Percentiles rank a stretch among this genome's conserved stretches.
Evolutionary conservation across 2,113 vertebrate species (phyloP).

Genomic region (Pardalotus punctatus): DNA sequence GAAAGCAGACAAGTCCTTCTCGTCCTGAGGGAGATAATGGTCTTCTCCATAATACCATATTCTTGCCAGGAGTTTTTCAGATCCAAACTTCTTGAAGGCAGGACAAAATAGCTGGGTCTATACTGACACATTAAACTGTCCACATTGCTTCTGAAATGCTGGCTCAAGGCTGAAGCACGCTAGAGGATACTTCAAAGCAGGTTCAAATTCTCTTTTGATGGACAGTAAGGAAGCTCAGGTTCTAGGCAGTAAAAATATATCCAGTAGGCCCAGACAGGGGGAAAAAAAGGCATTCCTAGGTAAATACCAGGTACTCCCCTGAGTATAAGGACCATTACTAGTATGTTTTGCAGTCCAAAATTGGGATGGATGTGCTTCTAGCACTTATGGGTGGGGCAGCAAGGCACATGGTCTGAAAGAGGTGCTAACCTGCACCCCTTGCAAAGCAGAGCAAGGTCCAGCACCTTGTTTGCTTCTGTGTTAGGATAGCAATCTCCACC

Average conservation of each 20-base stretch:
- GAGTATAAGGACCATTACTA: neutral
- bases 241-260: neutral
- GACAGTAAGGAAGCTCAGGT: neutral
- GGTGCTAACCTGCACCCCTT: neutral
- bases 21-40: neutral
- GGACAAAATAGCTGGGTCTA: neutral
- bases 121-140: neutral
- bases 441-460: neutral
- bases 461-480: neutral
- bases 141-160: neutral
- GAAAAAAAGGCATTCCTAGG: neutral
- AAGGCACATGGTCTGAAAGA: neutral
- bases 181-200: neutral
- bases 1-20: neutral
- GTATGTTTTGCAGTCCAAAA: neutral
- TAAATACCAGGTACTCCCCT: neutral
- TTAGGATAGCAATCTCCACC: neutral
- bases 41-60: neutral
- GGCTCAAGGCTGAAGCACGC: neutral
- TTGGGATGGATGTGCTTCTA: neutral
- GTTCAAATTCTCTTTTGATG: neutral
- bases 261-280: neutral
- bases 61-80: neutral
- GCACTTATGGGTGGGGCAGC: neutral
- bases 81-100: neutral